These are phyloP conservation scores for Peromyscus aztecus DNA, from an alignment of 2,797 vertebrate genomes.

Conservation along the genomic window DNA sequence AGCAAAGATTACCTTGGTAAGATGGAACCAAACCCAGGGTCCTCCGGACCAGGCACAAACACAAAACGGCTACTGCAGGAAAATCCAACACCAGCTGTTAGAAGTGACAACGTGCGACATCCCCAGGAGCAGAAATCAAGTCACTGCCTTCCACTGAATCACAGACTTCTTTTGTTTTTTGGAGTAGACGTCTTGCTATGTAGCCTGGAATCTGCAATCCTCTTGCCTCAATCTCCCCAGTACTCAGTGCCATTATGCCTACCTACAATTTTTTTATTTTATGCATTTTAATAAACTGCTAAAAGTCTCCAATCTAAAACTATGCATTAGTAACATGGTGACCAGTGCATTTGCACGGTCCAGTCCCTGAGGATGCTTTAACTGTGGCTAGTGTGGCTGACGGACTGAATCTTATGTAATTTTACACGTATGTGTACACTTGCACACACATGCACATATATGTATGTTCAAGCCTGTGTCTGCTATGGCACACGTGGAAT, in stretches of 20 bases:
- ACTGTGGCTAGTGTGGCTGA: not conserved
- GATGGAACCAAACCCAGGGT: constrained; percentile 95
- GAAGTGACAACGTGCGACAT: not conserved
- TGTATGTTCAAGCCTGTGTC: not conserved
- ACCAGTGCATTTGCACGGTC: not conserved
- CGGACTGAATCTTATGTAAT: not conserved
- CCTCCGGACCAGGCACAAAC: constrained; percentile 96
- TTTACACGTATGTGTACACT: not conserved
- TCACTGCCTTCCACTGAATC: not conserved
- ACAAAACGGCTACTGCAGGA: constrained; percentile 95
- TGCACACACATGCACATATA: not conserved
- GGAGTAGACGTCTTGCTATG: not conserved
- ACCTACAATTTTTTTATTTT: not conserved
- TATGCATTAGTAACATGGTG: not conserved
- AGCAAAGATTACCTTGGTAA: constrained; percentile 92
- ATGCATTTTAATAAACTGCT: constrained; percentile 36
- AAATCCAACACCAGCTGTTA: constrained; percentile 1
- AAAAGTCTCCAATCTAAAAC: not conserved
- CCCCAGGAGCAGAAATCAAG: not conserved
- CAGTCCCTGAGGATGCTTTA: not conserved
- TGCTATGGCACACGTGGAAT: too few species aligned
- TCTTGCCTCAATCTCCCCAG: not conserved
- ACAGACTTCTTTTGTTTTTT: not conserved
- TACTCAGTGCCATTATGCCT: not conserved
- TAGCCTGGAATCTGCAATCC: not conserved